A percentile compares a stretch with the other conserved stretches of the same genome.
phyloP scores from a whole-genome alignment of 2,888 invertebrate genomes.

The Watsonalla binaria region DNA sequence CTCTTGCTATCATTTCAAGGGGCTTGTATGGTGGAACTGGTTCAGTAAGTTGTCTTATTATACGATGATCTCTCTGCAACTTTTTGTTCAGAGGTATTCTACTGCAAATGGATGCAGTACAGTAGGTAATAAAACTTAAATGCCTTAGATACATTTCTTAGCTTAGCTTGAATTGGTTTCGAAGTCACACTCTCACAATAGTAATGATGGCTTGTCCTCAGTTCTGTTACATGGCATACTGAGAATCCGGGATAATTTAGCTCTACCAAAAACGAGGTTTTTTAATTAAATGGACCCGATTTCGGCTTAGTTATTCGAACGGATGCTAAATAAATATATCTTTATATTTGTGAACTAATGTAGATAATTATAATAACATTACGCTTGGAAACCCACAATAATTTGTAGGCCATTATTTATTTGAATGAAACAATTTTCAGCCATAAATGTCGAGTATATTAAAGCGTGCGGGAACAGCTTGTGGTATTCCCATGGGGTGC shows the following conservation, averaged over 20 bases:
- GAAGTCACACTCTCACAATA: too few species aligned
- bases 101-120: not conserved
- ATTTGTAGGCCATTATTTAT: constrained; percentile 32
- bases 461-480: constrained; percentile 28
- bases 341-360: constrained; percentile 17
- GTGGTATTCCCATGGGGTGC: constrained; percentile 41
- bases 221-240: too few species aligned
- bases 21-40: constrained; percentile 25
- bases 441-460: constrained; percentile 24
- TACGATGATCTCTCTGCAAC: constrained; percentile 9
- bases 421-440: constrained; percentile 29
- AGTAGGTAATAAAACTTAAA: not conserved
- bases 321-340: not conserved
- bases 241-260: too few species aligned
- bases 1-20: constrained; percentile 35
- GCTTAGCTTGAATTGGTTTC: too few species aligned
- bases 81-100: not conserved
- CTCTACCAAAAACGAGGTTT: too few species aligned
- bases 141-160: not conserved
- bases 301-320: too few species aligned
- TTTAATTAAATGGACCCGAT: too few species aligned
- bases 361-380: too few species aligned
- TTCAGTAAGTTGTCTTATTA: constrained; percentile 23
- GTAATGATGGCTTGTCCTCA: too few species aligned
- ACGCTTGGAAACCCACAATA: too few species aligned